phyloP scores from a whole-genome alignment of 53 echinoderm and acorn worm species.

The Mesocentrotus franciscanus region DNA sequence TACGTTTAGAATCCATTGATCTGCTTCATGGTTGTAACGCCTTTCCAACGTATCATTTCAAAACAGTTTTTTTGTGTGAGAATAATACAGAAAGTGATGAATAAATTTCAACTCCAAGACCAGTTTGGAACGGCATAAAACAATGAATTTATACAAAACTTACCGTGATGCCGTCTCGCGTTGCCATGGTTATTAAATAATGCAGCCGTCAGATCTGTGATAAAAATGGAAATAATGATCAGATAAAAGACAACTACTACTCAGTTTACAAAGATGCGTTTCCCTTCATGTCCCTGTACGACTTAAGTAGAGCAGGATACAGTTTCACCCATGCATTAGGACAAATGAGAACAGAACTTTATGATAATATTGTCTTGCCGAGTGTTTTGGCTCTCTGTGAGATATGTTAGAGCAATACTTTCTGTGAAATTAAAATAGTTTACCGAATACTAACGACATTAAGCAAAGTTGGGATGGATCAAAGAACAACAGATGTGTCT shows the following conservation, averaged over 20 bases:
- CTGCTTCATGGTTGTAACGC: too few relatives aligned
- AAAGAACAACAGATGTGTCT: too few relatives aligned
- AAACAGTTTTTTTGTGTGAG: background rate
- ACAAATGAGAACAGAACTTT: background rate
- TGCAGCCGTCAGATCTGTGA: conserved; percentile 42
- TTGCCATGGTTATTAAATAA: conserved; percentile 38
- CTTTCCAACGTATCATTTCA: background rate
- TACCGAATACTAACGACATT: too few relatives aligned
- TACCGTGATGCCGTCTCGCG: conserved; percentile 43
- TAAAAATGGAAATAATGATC: background rate
- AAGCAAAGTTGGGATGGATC: too few relatives aligned
- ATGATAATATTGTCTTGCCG: background rate
- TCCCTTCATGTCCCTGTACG: background rate
- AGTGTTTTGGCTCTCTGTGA: background rate
- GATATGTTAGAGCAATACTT: background rate
- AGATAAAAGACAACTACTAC: background rate
- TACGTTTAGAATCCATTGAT: too few relatives aligned
- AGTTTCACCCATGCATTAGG: background rate
- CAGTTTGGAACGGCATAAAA: background rate
- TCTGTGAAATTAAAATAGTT: too few relatives aligned
- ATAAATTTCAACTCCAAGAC: background rate
- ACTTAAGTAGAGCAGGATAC: background rate
- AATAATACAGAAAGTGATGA: background rate
- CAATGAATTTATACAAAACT: background rate
- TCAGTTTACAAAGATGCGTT: background rate